Evolutionary conservation across 2,797 vertebrate species (phyloP), one percentile per base, ranked within the genome.

Genomic region (Lepilemur ruficaudatus): DNA sequence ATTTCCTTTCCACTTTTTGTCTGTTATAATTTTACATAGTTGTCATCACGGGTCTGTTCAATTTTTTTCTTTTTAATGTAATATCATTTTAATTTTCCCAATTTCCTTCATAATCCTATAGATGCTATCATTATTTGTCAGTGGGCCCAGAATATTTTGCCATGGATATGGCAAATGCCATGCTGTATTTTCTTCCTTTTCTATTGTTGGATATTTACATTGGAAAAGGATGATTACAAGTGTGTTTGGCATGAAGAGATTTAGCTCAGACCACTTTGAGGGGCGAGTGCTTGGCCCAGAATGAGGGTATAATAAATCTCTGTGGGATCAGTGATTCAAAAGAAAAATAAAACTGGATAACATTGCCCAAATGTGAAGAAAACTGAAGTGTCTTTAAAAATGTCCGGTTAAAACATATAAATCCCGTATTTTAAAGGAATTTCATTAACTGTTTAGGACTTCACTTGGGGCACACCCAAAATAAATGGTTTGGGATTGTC

Each of bases 11-110:
- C 63, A 61, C 72, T 32, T 95, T 92, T 67, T 72, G 38, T 86
- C 50, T 75, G 30, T 73, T 11, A n/a, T 43, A 83, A 61, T 65
- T 89, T 95, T 91, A 67, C 1, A 38, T 25, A 52, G 28, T 38
- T 95, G 48, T 95, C 41, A 86, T 86, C 50, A 59, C 0, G 4
- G 30, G 15, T 76, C 61, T 65, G 30, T 79, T 93, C 35, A 85
- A 12, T 75, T 92, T 93, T 95, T 35, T 94, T 91, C 76, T 86
- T 91, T 79, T 89, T 89, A 94, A 75, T 30, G 41, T 76, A 55
- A 25, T 80, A 73, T 69, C 48, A 88, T 91, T 92, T 94, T 50
- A 80, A 78, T 84, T 83, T 96, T 28, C 35, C 14, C 35, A 50
- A 9, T 94, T 87, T 83, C 79, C 78, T 72, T 59, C 8, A 63